Base-by-base conservation (phyloP, 2,113 vertebrate genomes). In the Syngnathoides biaculeatus region DNA sequence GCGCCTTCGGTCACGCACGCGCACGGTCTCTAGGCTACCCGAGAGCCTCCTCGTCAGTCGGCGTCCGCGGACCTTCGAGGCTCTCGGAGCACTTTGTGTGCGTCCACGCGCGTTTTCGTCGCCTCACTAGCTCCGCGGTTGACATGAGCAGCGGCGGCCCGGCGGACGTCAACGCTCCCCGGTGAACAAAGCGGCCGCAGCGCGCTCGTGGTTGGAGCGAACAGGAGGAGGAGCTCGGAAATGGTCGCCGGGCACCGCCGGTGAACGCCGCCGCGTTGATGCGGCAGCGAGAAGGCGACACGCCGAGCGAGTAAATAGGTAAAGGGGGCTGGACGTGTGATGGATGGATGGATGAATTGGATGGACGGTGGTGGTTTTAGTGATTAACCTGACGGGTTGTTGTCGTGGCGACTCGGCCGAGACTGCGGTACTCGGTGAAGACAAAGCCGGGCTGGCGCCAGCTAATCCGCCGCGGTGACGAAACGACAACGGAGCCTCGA, bases 391-490 rank as follows among this genome's bases (percentile, higher is more conserved):
- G 48, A n/a, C 8, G 2, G 48, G 48, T 22, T 57, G 15, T 27
- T 26, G 30, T 57, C 55, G 26, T 56, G 53, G 26, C 12, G 53
- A 56, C 24, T 56, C 53, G 24, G 26, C 14, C 26, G 53, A 57
- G 26, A 57, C 55, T 57, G 55, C 55, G 55, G 55, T 26, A 57
- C 55, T 57, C 55, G 55, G 26, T 17, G 26, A 57, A 26, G 55
- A 57, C 55, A 57, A 57, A 57, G 55, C 55, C 14, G 55, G 13
- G 26, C 14, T 17, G 55, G 43, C 39, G 39, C 38, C 2, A 61
- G 75, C 67, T 78, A 83, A 84, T 75, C 79, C 60, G 40, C 15
- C 57, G 63, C 14, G n/a, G 20, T n/a, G 17, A n/a, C 42, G 9
- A n/a, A 22, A 52, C 45, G n/a, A 55, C 55, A 26, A 19, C 55